Evolutionary conservation across 2,888 invertebrate species (phyloP).

Genomic region (Parnassius smintheus): DNA sequence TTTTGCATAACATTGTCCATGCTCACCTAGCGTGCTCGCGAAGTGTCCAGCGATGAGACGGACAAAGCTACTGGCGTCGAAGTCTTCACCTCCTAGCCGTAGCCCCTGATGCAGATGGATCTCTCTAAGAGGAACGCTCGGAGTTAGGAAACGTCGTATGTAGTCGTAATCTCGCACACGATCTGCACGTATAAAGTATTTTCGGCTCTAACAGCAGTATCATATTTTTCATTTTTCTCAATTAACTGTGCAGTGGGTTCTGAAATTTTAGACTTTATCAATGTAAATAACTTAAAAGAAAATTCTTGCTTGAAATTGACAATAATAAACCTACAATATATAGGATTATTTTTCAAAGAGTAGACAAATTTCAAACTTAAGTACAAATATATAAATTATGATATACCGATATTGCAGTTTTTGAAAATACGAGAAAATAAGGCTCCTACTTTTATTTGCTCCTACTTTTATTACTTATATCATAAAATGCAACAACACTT

Average conservation of each 20-base stretch:
- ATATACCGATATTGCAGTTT: too few species aligned
- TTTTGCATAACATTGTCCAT: neutral
- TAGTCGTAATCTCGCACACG: slow-evolving; percentile 64
- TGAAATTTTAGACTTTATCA: too few species aligned
- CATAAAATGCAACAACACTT: too few species aligned
- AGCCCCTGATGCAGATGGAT: slow-evolving; percentile 57
- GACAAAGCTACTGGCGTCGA: slow-evolving; percentile 64
- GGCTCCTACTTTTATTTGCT: too few species aligned
- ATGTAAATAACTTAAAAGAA: neutral
- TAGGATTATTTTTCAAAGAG: too few species aligned
- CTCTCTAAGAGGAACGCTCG: slow-evolving; percentile 64
- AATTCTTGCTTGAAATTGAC: neutral
- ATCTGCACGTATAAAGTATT: slow-evolving; percentile 39
- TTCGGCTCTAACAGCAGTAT: too few species aligned
- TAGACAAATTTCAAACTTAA: too few species aligned
- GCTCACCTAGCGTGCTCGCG: slow-evolving; percentile 52
- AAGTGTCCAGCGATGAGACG: slow-evolving; percentile 57
- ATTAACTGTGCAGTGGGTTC: too few species aligned
- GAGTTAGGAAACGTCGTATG: slow-evolving; percentile 57
- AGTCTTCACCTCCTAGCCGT: slow-evolving; percentile 62
- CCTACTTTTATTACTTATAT: too few species aligned
- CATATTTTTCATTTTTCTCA: too few species aligned
- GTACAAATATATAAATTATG: too few species aligned
- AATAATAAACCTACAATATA: neutral
- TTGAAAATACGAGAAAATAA: too few species aligned